Base-by-base conservation (phyloP, 53 echinoderm and acorn worm genomes). In the Holothuria leucospilota region DNA sequence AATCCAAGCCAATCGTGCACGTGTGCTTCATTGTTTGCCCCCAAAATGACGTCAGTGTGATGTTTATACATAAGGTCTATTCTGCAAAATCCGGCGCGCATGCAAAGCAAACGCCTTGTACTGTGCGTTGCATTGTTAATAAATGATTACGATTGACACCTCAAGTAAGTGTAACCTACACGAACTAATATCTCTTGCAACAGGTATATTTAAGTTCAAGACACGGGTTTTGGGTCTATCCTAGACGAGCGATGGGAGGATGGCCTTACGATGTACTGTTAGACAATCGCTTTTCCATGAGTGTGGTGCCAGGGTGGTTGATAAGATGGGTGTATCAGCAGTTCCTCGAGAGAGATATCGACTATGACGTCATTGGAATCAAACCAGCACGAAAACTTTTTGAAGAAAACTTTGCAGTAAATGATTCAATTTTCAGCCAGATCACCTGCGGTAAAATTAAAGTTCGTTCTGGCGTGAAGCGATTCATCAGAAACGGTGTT, bases 151-250 rank as follows among this genome's bases (percentile, higher is more conserved):
- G 40, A 8, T 11, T 46, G 2, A 46, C 11, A 0, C 46, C 46
- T 46, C 46, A 8, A 11, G 8, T 7, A 46, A 34, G 1, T 34
- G 34, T 34, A 34, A 34, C 34, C 34, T 34, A 34, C 34, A 34
- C 2, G 3, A 34, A 34, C 34, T 49, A 6, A 64, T 64, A 3
- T 8, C 56, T 80, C 20, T 61, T 56, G 21, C 28, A 26, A 27
- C 42, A 92, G 92, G 87, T 86, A 13, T 90, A 94, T 69, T 46
- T 94, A 60, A 83, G 87, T 21, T 87, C 82, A 62, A 86, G 92
- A 21, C 74, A 82, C 26, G 92, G 92, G 12, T 78, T 82, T 68
- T 92, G 92, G 92, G 86, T 92, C 11, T 20, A 86, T 28, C 75
- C 86, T 11, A 70, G 92, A 8, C 82, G 82, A 39, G 86, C 63